Evolutionary conservation across 2,797 vertebrate species (phyloP).

Genomic region (Denticeps clupeoides): DNA sequence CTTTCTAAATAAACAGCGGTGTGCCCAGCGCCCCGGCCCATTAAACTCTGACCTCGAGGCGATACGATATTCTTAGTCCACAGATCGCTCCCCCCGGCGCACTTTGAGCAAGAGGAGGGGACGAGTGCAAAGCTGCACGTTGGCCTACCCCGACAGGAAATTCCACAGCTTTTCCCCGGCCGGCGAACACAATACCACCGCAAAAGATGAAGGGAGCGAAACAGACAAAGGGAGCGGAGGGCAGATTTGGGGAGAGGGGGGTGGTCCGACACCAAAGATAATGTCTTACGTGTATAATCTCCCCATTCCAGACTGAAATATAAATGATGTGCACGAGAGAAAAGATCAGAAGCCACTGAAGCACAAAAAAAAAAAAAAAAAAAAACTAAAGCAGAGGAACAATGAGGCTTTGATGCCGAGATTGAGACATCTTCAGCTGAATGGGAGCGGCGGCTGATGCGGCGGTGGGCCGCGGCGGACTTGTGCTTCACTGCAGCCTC

Average conservation of each 20-base stretch:
- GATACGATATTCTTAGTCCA: constrained; percentile 46
- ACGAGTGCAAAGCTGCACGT: constrained; percentile 50
- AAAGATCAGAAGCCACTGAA: constrained; percentile 24
- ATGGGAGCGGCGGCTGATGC: constrained; percentile 20
- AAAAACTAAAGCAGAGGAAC: constrained; percentile 32
- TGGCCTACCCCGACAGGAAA: constrained; percentile 49
- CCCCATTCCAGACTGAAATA: constrained; percentile 24
- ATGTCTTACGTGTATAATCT: constrained; percentile 29
- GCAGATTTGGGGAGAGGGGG: background rate
- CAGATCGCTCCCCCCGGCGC: constrained; percentile 15
- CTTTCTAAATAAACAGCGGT: constrained; percentile 39
- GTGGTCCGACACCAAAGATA: constrained; percentile 24
- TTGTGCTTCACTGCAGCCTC: background rate
- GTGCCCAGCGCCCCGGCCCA: constrained; percentile 33
- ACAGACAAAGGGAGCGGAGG: constrained; percentile 8
- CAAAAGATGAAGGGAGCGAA: constrained; percentile 32
- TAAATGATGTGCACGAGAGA: constrained; percentile 36
- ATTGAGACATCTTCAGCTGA: background rate
- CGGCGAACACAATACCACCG: constrained; percentile 35
- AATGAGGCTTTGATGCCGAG: constrained; percentile 31
- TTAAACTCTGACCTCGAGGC: constrained; percentile 39
- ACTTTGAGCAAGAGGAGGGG: constrained; percentile 33
- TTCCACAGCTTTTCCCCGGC: constrained; percentile 41
- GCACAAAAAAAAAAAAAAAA: constrained; percentile 37
- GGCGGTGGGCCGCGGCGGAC: constrained; percentile 4